phyloP scores from a whole-genome alignment of 2,113 vertebrate species.

The Hucho hucho region DNA sequence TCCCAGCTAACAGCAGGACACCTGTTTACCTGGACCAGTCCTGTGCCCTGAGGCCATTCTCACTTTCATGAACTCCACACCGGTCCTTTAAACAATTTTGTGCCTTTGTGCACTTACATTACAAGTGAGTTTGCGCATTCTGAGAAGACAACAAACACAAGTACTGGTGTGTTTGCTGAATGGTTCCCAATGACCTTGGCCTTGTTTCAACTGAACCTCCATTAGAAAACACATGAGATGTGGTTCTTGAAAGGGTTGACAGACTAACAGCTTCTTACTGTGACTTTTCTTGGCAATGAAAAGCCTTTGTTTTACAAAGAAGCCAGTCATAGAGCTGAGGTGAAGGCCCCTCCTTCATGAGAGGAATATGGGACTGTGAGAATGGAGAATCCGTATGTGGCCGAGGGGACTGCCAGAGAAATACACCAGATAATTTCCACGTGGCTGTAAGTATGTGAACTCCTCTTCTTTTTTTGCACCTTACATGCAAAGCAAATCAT shows the following conservation, averaged over 20 bases:
- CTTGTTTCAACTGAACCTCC: not conserved
- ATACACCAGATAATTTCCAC: not conserved
- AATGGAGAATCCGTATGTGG: slow-evolving; percentile 1
- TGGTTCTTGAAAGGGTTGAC: too few species aligned
- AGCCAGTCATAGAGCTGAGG: slow-evolving; percentile 23
- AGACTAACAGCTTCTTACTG: not conserved
- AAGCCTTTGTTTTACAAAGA: not conserved
- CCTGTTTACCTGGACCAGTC: slow-evolving; percentile 1
- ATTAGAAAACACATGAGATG: not conserved
- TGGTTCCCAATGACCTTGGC: not conserved
- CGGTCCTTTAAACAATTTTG: not conserved
- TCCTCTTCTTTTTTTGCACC: not conserved
- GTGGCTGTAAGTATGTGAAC: not conserved
- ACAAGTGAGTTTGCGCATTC: not conserved
- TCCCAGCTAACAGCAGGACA: not conserved
- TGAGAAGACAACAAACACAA: not conserved
- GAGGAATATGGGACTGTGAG: slow-evolving; percentile 10
- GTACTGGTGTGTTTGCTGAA: not conserved
- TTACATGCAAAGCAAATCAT: not conserved
- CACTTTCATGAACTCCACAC: not conserved
- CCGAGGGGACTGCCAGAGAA: too few species aligned
- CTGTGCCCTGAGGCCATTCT: not conserved
- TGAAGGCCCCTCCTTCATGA: slow-evolving; percentile 18
- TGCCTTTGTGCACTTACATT: not conserved
- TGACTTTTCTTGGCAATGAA: not conserved